phyloP scores from a whole-genome alignment of 2,797 vertebrate species.

The Periophthalmus magnuspinnatus region DNA sequence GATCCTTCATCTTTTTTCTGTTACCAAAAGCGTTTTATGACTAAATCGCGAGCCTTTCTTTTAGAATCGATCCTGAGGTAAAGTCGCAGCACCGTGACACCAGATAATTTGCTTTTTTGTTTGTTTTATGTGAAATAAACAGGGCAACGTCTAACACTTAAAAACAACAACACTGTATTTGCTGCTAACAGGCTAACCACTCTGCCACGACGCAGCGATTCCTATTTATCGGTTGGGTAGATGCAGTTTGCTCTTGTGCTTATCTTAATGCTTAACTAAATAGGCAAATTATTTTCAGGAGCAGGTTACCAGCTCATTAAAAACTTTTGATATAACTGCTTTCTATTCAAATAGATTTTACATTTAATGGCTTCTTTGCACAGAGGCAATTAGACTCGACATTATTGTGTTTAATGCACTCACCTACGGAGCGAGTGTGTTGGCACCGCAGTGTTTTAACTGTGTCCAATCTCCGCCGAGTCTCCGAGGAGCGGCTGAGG shows the following conservation, averaged over 20 bases:
- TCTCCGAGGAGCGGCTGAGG: constrained; percentile 3
- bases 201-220: not conserved
- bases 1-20: too few relatives aligned
- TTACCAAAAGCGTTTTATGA: not conserved
- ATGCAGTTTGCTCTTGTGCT: constrained; percentile 5
- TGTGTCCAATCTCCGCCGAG: constrained; percentile 5
- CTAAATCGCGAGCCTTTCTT: not conserved
- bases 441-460: constrained; percentile 11
- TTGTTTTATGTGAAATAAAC: not conserved
- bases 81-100: not conserved
- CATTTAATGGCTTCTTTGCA: constrained; percentile 16
- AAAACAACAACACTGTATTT: not conserved
- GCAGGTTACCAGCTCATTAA: constrained; percentile 14
- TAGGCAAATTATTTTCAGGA: constrained; percentile 15
- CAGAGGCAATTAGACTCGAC: constrained; percentile 17
- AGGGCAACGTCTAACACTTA: not conserved
- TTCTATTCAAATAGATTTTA: constrained; percentile 15
- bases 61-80: not conserved
- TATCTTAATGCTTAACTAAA: constrained; percentile 9
- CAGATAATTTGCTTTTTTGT: not conserved
- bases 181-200: not conserved
- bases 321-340: constrained; percentile 10
- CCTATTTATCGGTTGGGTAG: not conserved
- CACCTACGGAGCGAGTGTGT: constrained; percentile 27
- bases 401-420: constrained; percentile 28